Conservation (phyloP, 2,113 vertebrate species). For the Cichladusa arquata region DNA sequence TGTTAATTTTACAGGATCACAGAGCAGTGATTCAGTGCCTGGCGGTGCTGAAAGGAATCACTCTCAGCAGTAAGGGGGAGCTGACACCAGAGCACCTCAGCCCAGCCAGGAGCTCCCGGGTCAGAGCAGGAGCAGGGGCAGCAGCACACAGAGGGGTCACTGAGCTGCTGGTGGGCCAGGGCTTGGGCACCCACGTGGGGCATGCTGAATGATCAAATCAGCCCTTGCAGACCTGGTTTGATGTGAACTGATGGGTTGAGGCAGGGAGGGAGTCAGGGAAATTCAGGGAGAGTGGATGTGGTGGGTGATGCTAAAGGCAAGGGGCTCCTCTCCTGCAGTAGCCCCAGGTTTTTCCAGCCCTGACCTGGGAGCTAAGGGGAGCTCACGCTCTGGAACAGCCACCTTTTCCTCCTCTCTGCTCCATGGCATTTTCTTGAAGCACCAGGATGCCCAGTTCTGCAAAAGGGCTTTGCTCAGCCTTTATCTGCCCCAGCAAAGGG, state of each 20-base stretch:
- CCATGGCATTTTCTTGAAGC: background rate
- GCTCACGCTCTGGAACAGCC: background rate
- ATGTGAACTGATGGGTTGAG: background rate
- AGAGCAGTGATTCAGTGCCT: constrained; percentile 71
- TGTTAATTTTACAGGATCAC: constrained; percentile 73
- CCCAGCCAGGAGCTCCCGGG: background rate
- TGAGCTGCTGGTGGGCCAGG: accelerated
- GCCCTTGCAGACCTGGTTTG: background rate
- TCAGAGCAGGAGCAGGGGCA: background rate
- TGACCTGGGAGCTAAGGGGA: background rate
- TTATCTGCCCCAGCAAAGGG: constrained; percentile 1
- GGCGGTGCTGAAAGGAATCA: constrained; percentile 66
- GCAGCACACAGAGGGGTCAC: accelerated
- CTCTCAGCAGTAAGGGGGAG: constrained; percentile 37
- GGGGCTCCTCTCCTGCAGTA: background rate
- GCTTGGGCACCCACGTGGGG: background rate
- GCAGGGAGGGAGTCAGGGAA: background rate
- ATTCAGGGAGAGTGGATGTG: accelerated
- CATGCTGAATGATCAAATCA: background rate
- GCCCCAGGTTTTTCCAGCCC: background rate
- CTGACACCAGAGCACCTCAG: constrained; percentile 38
- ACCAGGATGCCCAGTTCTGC: background rate
- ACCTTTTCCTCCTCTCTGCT: background rate
- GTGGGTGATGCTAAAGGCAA: background rate
- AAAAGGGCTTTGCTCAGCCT: background rate